Conservation (phyloP, 2,888 invertebrate genomes). For the Eustalomyia histrio region DNA sequence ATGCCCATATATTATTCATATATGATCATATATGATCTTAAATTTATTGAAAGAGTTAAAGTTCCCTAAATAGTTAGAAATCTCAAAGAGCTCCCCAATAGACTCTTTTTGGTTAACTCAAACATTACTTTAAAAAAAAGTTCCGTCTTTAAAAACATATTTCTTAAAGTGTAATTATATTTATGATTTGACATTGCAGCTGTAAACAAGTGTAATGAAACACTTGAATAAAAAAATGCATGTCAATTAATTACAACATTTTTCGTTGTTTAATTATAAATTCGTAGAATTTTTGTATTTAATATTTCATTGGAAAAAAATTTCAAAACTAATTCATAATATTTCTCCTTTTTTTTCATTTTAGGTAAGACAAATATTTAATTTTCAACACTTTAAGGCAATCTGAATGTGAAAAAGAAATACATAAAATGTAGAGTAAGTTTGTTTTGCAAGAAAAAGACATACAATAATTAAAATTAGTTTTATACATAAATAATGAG, state of each 20-base stretch:
- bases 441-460: slow-evolving; percentile 26
- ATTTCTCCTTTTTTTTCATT: slow-evolving; percentile 27
- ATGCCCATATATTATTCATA: no score
- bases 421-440: slow-evolving; percentile 46
- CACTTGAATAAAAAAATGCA: slow-evolving; percentile 38
- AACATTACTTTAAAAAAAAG: no score
- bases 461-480: slow-evolving; percentile 56
- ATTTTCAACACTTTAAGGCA: slow-evolving; percentile 11
- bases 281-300: slow-evolving; percentile 49
- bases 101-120: no score
- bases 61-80: no score
- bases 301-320: slow-evolving; percentile 43
- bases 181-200: not conserved
- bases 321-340: slow-evolving; percentile 18
- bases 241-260: slow-evolving; percentile 62
- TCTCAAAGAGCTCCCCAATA: no score
- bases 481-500: slow-evolving; percentile 35
- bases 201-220: slow-evolving; percentile 23
- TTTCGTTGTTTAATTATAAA: slow-evolving; percentile 46
- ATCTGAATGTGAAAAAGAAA: not conserved
- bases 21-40: no score
- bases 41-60: no score
- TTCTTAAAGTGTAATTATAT: not conserved
- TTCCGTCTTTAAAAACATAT: no score
- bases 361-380: slow-evolving; percentile 56